phyloP scores from a whole-genome alignment of 2,113 vertebrate genomes.

The Chionis minor region DNA sequence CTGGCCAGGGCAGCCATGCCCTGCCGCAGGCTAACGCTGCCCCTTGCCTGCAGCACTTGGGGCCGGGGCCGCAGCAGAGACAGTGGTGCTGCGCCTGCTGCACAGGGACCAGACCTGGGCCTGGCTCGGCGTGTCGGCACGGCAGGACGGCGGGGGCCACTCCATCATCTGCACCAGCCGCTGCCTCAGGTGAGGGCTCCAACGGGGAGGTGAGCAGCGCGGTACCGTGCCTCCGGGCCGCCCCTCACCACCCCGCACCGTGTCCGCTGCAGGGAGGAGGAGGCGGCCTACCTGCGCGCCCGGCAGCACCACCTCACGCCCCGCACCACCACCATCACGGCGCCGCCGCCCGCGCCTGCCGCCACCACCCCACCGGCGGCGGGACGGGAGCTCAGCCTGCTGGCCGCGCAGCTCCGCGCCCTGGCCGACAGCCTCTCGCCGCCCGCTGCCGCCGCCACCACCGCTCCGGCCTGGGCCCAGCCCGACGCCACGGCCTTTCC shows the following conservation, averaged over 20 bases:
- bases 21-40: not conserved
- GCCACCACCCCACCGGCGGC: not conserved
- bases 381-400: slow-evolving; percentile 71
- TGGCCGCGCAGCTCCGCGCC: slow-evolving; percentile 82
- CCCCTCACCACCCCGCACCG: not conserved
- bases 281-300: not conserved
- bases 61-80: not conserved
- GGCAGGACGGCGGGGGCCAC: not conserved
- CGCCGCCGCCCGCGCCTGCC: not conserved
- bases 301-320: not conserved
- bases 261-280: not conserved
- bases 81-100: not conserved
- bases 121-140: slow-evolving; percentile 1
- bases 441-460: not conserved
- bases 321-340: accelerated
- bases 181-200: not conserved
- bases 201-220: too few species aligned
- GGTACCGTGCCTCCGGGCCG: not conserved
- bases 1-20: not conserved
- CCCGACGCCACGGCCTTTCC: too few species aligned
- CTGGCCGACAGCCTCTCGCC: slow-evolving; percentile 75
- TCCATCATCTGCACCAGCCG: slow-evolving; percentile 16
- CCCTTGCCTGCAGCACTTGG: not conserved
- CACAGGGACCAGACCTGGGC: slow-evolving; percentile 3
- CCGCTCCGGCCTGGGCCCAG: not conserved